These are phyloP conservation scores for Coilia nasus DNA, from an alignment of 2,797 vertebrate species.

Conservation along the genomic window DNA sequence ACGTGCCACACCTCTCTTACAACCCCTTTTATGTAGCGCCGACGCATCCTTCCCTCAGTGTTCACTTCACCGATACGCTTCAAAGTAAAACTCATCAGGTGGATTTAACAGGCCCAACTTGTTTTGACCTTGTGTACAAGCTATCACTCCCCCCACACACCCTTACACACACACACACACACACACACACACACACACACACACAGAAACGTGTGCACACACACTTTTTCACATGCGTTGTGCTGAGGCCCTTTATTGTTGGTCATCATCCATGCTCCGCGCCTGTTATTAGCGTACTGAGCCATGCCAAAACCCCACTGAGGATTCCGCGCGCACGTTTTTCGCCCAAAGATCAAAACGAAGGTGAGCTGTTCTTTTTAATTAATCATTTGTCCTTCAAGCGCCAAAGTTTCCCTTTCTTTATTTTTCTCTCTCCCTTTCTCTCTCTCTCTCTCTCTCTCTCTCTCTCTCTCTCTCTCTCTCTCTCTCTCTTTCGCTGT, in stretches of 20 bases:
- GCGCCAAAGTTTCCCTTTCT: conserved; percentile 66
- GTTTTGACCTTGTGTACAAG: neutral
- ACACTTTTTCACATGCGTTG: neutral
- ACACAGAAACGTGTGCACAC: neutral
- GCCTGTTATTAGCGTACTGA: conserved; percentile 58
- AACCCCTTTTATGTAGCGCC: neutral
- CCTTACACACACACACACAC: neutral
- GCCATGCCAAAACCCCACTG: conserved; percentile 56
- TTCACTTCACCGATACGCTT: neutral
- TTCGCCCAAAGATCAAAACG: conserved; percentile 70
- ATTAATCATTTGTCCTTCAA: conserved; percentile 81
- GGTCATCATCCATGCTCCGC: conserved; percentile 42
- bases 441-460: conserved; percentile 52
- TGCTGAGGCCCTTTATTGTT: neutral
- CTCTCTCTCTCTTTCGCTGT: conserved; percentile 44
- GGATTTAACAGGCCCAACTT: conserved; percentile 22
- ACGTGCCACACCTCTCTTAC: neutral
- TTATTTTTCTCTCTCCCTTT: conserved; percentile 46
- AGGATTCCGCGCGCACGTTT: conserved; percentile 54
- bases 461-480: conserved; percentile 55
- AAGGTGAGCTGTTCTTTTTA: conserved; percentile 78
- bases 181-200: neutral
- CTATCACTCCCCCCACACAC: neutral
- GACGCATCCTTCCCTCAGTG: neutral
- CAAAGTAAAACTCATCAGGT: conserved; percentile 28